Conservation (phyloP, 1,140 invertebrate species). For the Heliconius nattereri region DNA sequence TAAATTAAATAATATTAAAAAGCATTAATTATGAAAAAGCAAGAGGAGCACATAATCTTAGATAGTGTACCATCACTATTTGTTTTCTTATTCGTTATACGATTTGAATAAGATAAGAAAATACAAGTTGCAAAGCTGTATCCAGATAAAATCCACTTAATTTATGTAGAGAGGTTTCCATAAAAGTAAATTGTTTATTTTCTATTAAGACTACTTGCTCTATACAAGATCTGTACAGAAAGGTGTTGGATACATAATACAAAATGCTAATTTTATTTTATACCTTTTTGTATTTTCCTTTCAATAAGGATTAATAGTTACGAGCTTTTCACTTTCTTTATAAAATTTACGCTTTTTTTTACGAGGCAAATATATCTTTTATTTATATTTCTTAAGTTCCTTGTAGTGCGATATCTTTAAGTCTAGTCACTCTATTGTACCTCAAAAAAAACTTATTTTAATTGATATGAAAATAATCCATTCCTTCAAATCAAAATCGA, state of each 20-base stretch:
- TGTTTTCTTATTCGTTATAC: neutral
- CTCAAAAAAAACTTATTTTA: too few relatives aligned
- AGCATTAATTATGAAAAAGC: too few relatives aligned
- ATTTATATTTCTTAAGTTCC: too few relatives aligned
- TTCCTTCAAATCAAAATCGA: too few relatives aligned
- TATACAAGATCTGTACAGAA: neutral
- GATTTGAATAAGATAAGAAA: neutral
- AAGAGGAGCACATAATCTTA: too few relatives aligned
- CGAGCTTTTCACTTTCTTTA: neutral
- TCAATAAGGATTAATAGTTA: neutral
- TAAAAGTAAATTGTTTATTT: constrained; percentile 13
- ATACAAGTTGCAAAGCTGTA: constrained; percentile 5
- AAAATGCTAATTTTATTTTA: neutral
- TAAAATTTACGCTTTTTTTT: neutral
- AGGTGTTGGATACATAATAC: neutral
- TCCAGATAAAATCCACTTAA: neutral
- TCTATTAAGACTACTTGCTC: neutral
- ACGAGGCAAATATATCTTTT: neutral
- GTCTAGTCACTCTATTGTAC: too few relatives aligned
- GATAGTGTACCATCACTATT: neutral
- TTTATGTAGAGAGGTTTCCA: neutral
- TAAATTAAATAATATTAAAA: too few relatives aligned
- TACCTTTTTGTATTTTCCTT: neutral
- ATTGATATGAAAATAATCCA: too few relatives aligned
- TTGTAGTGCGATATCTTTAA: too few relatives aligned